phyloP scores from a whole-genome alignment of 2,888 invertebrate species.

The Elaeidobius kamerunicus region DNA sequence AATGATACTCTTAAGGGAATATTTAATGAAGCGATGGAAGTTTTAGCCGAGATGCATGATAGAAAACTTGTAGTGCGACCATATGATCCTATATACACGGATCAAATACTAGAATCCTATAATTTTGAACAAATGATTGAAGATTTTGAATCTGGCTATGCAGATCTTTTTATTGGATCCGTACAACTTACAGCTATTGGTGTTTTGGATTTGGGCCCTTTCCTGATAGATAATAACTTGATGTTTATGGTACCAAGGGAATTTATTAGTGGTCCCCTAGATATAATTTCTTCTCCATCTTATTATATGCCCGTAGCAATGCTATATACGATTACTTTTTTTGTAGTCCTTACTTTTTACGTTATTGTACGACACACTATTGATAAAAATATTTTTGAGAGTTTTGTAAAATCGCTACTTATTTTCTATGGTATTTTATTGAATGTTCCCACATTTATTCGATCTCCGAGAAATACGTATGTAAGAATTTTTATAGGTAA shows the following conservation, averaged over 20 bases:
- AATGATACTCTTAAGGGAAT: constrained; percentile 3
- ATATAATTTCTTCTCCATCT: constrained; percentile 1
- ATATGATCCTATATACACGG: constrained; percentile 4
- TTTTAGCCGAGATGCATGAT: background rate
- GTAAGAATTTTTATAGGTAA: background rate
- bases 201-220: constrained; percentile 8
- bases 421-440: background rate
- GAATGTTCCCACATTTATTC: background rate
- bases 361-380: background rate
- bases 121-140: constrained; percentile 4
- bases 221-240: constrained; percentile 1
- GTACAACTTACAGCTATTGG: background rate
- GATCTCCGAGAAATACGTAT: background rate
- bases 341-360: background rate
- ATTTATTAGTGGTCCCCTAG: background rate
- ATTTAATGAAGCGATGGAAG: constrained; percentile 6
- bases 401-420: background rate
- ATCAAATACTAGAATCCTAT: constrained; percentile 4
- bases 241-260: constrained; percentile 7
- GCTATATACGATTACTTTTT: background rate
- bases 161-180: constrained; percentile 9
- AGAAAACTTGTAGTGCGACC: constrained; percentile 12
- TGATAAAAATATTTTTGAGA: background rate
- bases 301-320: background rate
- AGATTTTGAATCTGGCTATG: constrained; percentile 8